These are phyloP conservation scores for Characodon lateralis DNA, from an alignment of 2,797 vertebrate species.

Conservation along the genomic window DNA sequence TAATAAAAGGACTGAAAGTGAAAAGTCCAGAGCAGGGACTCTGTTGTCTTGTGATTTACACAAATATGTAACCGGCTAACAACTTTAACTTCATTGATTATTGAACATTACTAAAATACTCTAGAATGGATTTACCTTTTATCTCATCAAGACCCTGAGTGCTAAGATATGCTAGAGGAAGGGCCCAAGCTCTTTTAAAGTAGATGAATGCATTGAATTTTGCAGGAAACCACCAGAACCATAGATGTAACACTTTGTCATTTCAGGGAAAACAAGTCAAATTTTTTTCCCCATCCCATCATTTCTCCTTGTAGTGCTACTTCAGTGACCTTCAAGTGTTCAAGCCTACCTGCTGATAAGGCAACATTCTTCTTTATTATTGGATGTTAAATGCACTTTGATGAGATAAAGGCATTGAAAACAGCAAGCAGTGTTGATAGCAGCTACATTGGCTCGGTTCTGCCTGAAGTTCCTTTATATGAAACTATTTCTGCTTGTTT, in stretches of 20 bases:
- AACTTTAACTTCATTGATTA: neutral
- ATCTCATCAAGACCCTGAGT: slow-evolving; percentile 25
- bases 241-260: neutral
- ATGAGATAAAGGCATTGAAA: neutral
- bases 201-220: neutral
- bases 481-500: neutral
- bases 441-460: neutral
- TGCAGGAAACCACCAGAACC: neutral
- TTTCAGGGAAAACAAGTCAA: neutral
- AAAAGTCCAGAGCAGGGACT: neutral
- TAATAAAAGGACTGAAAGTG: neutral
- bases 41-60: neutral
- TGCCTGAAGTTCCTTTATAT: neutral
- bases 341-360: neutral
- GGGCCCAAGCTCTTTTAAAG: neutral
- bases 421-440: neutral
- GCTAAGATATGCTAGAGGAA: neutral
- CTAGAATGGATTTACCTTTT: neutral
- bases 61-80: neutral
- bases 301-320: neutral
- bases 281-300: neutral
- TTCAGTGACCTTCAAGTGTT: neutral
- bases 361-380: neutral
- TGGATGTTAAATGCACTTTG: neutral
- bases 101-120: neutral